Evolutionary conservation across 2,797 vertebrate genomes (phyloP).

Genomic region (Pipistrellus pygmaeus): DNA sequence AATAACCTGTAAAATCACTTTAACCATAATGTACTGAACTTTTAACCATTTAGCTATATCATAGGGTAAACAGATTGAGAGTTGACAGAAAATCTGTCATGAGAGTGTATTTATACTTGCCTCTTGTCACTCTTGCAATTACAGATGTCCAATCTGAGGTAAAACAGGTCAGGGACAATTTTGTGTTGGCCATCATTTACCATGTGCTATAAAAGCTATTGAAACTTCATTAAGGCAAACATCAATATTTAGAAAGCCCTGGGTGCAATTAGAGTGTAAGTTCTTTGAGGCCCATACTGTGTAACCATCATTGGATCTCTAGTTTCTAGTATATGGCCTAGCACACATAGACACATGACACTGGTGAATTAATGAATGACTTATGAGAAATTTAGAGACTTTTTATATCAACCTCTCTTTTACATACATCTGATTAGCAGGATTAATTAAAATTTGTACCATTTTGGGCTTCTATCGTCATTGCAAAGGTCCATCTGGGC

Average conservation of each 20-base stretch:
- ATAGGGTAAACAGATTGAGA: not conserved
- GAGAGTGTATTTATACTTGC: not conserved
- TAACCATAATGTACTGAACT: not conserved
- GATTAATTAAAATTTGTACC: constrained; percentile 65
- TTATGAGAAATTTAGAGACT: constrained; percentile 16
- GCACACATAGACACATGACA: not conserved
- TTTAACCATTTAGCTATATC: not conserved
- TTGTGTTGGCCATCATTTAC: not conserved
- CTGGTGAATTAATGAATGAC: constrained; percentile 14
- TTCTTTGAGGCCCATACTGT: not conserved
- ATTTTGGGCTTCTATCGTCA: constrained; percentile 66
- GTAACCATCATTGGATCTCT: not conserved
- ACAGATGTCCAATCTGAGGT: not conserved
- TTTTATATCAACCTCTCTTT: not conserved
- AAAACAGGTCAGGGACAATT: not conserved
- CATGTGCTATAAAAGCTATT: not conserved
- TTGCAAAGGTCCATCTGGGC: constrained; percentile 66
- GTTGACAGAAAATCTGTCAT: not conserved
- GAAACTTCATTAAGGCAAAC: not conserved
- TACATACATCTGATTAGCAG: constrained; percentile 46
- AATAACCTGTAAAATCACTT: constrained; percentile 19
- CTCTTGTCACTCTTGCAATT: not conserved
- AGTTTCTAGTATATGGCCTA: not conserved
- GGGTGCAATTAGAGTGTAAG: not conserved
- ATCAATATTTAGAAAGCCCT: not conserved